Evolutionary conservation across 2,888 invertebrate genomes (phyloP).

Genomic region (Acholoe squamosa): DNA sequence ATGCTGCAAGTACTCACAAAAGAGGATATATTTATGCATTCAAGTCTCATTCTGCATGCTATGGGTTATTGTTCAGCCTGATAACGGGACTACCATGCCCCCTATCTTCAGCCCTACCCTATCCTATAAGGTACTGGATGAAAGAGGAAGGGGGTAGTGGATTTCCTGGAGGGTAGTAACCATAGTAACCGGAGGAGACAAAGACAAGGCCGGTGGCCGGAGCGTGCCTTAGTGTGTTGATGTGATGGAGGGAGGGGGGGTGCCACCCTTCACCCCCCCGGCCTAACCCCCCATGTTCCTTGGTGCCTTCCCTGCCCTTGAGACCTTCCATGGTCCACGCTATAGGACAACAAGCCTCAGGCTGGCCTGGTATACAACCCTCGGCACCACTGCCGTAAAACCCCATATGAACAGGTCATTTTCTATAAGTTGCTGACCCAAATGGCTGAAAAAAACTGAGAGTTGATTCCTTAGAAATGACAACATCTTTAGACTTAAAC

Average conservation of each 20-base stretch:
- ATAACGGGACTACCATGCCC: constrained; percentile 41
- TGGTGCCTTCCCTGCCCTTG: neutral
- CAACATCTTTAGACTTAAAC: too few species aligned
- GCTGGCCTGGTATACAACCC: neutral
- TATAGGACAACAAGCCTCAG: neutral
- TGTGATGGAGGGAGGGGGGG: constrained; percentile 4
- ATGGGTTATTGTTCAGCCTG: neutral
- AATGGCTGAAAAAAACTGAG: too few species aligned
- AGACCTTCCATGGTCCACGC: neutral
- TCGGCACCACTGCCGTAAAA: neutral
- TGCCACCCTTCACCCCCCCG: neutral
- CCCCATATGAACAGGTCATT: too few species aligned
- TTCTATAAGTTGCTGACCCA: too few species aligned
- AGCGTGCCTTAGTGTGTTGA: neutral
- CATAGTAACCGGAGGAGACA: constrained; percentile 57
- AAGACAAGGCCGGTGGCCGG: constrained; percentile 52
- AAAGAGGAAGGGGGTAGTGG: constrained; percentile 12
- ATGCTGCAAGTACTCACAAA: too few species aligned
- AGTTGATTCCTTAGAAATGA: too few species aligned
- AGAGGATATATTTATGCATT: too few species aligned
- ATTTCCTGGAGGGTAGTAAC: constrained; percentile 45
- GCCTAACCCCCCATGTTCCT: neutral
- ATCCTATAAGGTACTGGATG: too few species aligned
- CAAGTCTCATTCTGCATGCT: too few species aligned
- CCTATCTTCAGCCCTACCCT: neutral